These are phyloP conservation scores for Gobio occitaniae DNA, from an alignment of 2,797 vertebrate species.

Conservation along the genomic window DNA sequence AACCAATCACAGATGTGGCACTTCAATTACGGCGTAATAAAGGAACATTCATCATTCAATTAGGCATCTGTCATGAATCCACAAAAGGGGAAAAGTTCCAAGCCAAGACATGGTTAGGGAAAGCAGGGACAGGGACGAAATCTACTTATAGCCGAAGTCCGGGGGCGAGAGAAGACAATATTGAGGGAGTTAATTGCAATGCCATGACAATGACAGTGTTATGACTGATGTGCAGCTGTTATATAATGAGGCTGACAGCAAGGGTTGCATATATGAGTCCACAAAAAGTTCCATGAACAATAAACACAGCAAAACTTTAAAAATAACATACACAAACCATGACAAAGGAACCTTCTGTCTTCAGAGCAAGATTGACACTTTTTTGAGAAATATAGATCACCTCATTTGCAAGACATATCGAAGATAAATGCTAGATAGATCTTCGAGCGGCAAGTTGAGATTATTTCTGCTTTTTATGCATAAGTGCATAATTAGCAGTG, in stretches of 20 bases:
- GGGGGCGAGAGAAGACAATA: conserved; percentile 54
- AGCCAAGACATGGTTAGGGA: conserved; percentile 56
- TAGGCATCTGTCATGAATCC: conserved; percentile 95
- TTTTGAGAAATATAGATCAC: conserved; percentile 5
- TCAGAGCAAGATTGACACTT: neutral
- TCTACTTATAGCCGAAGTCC: conserved; percentile 66
- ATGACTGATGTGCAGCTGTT: conserved; percentile 63
- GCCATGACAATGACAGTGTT: conserved; percentile 62
- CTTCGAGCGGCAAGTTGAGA: neutral
- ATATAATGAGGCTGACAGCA: conserved; percentile 58
- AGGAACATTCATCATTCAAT: conserved; percentile 99
- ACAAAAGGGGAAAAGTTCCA: conserved; percentile 84
- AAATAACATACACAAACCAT: neutral
- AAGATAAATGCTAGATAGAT: neutral
- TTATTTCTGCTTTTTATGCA: too few species aligned
- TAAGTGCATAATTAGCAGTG: neutral
- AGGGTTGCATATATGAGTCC: neutral
- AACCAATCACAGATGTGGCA: conserved; percentile 89
- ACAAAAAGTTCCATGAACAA: conserved; percentile 6
- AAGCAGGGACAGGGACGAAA: conserved; percentile 55
- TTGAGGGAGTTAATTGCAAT: conserved; percentile 69
- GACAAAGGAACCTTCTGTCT: neutral
- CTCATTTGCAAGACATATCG: neutral
- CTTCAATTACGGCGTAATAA: conserved; percentile 97
- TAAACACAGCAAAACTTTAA: conserved; percentile 18